Evolutionary conservation across 2,113 vertebrate genomes (phyloP).

Genomic region (Leiothrix lutea): DNA sequence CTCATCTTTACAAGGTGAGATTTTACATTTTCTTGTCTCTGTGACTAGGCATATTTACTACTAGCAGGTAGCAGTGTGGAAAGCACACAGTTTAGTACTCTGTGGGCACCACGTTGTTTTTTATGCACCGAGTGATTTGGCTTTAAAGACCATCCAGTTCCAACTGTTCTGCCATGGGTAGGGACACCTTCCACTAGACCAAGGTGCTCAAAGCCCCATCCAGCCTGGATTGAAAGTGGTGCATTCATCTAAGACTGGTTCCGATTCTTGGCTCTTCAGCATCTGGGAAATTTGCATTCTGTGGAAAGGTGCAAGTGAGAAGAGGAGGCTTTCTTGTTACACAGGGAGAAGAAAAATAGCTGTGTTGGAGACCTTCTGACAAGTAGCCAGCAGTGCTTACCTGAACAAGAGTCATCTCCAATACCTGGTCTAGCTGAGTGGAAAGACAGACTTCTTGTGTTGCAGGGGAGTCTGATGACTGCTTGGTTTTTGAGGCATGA

Average conservation of each 20-base stretch:
- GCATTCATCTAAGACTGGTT: background rate
- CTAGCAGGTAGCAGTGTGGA: background rate
- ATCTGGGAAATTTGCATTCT: background rate
- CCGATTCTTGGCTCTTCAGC: background rate
- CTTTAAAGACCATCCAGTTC: background rate
- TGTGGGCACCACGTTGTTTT: rapidly evolving
- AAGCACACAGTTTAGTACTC: background rate
- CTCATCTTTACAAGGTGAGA: background rate
- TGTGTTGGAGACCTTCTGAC: background rate
- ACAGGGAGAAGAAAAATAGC: background rate
- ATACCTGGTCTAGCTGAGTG: background rate
- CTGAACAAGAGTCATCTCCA: background rate
- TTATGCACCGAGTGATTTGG: background rate
- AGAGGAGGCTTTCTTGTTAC: background rate
- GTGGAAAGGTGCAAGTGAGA: background rate
- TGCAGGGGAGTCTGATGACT: background rate
- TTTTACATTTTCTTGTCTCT: background rate
- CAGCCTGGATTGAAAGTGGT: background rate
- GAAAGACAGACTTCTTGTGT: background rate
- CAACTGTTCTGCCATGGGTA: background rate
- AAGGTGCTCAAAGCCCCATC: background rate
- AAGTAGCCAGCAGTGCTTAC: background rate
- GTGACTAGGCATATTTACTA: background rate
- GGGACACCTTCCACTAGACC: background rate
- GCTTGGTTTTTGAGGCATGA: background rate